A percentile compares a stretch with the other conserved stretches of the same genome.
phyloP scores from a whole-genome alignment of 2,797 vertebrate genomes.

The Chlorospingus semifuscus region DNA sequence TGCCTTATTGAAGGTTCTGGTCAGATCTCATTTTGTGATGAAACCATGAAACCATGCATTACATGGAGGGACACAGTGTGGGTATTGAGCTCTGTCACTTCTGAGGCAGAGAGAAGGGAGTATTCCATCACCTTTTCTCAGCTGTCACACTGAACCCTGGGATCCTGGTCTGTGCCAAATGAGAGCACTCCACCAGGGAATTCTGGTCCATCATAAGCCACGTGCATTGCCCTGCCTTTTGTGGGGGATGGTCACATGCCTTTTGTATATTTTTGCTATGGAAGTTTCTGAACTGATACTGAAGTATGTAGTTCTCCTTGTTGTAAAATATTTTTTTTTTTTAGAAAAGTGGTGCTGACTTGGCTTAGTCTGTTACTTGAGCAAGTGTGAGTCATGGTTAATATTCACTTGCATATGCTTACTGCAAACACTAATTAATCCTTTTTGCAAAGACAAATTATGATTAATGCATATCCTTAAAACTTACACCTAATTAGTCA shows the following conservation, averaged over 20 bases:
- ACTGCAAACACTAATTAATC: slow-evolving; percentile 50
- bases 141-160: neutral
- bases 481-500: slow-evolving; percentile 56
- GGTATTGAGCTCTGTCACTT: neutral
- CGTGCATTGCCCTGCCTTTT: accelerated
- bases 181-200: neutral
- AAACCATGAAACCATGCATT: accelerated
- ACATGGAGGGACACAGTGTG: accelerated
- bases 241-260: accelerated
- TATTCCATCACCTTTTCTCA: neutral
- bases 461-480: slow-evolving; percentile 49
- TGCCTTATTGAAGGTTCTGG: neutral
- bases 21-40: neutral
- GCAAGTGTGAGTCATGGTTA: neutral
- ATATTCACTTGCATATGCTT: slow-evolving; percentile 25
- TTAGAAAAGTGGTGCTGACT: neutral
- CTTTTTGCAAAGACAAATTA: slow-evolving; percentile 44
- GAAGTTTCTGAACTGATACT: neutral
- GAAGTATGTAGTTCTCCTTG: neutral
- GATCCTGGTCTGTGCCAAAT: neutral
- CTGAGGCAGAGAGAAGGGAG: neutral
- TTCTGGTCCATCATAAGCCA: neutral
- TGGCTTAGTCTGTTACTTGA: neutral
- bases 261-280: neutral
- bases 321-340: neutral